Conservation (phyloP, 2,797 vertebrate species). For the Margarornis squamiger region DNA sequence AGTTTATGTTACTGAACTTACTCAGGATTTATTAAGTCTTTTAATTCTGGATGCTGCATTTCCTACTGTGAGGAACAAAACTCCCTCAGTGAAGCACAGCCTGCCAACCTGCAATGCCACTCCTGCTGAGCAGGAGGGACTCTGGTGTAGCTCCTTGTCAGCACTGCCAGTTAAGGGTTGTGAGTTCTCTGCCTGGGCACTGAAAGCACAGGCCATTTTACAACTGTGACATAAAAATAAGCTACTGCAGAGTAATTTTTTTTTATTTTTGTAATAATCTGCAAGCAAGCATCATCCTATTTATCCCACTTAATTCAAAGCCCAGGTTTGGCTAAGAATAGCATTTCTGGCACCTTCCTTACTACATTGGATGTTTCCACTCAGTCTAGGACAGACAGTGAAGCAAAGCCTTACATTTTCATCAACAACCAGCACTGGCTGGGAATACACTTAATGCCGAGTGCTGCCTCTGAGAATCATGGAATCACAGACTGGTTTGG, state of each 20-base stretch:
- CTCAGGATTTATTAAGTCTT: not conserved
- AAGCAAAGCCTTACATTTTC: not conserved
- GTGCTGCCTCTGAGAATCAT: not conserved
- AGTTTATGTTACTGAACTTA: not conserved
- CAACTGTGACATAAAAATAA: not conserved
- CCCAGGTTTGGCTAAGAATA: not conserved
- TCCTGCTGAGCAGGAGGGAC: not conserved
- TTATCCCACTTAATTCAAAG: not conserved
- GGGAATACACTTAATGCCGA: not conserved
- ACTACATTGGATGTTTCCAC: not conserved
- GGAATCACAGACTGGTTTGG: not conserved
- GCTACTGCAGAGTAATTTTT: too few relatives aligned
- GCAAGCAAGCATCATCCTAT: not conserved
- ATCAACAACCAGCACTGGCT: not conserved
- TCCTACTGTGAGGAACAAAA: not conserved
- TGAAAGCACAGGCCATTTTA: not conserved
- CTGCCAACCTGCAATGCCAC: not conserved
- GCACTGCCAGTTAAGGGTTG: too few relatives aligned
- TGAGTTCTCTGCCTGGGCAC: not conserved
- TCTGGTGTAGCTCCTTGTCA: not conserved
- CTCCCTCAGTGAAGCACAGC: not conserved
- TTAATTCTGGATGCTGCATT: not conserved
- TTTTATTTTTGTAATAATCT: too few relatives aligned
- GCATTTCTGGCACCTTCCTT: not conserved
- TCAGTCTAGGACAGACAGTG: accelerated